Evolutionary conservation across 2,113 vertebrate species (phyloP).

Genomic region (Phrynocephalus versicolor): DNA sequence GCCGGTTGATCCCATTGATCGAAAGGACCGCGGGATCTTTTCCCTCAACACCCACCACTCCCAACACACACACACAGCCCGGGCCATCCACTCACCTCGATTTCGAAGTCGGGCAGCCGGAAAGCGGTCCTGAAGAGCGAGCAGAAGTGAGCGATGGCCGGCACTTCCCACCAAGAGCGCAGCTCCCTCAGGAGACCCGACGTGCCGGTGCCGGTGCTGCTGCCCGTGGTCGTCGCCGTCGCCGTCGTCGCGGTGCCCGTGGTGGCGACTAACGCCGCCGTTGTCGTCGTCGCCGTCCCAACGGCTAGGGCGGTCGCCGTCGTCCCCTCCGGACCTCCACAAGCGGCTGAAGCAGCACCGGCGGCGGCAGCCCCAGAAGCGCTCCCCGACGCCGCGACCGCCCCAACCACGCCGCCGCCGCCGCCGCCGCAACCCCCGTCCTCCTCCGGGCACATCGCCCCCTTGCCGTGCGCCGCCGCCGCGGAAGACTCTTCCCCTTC

Average conservation of each 20-base stretch:
- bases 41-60: neutral
- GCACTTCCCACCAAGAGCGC: slow-evolving; percentile 96
- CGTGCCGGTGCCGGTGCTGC: slow-evolving; percentile 22
- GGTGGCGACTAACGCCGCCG: neutral
- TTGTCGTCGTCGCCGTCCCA: neutral
- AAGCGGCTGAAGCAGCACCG: neutral
- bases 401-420: slow-evolving; percentile 11
- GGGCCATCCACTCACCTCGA: slow-evolving; percentile 83
- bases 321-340: slow-evolving; percentile 2
- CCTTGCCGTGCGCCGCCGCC: slow-evolving; percentile 28
- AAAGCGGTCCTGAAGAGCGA: slow-evolving; percentile 95
- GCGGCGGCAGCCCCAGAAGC: slow-evolving; percentile 2
- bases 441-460: slow-evolving; percentile 74
- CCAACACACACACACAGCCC: neutral
- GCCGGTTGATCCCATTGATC: slow-evolving; percentile 21
- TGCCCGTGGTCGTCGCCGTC: slow-evolving; percentile 5
- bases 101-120: slow-evolving; percentile 94
- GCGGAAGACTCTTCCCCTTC: neutral
- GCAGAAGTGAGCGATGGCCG: slow-evolving; percentile 97
- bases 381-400: slow-evolving; percentile 20
- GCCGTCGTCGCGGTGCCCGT: neutral
- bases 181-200: slow-evolving; percentile 83
- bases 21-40: neutral
- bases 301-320: neutral
- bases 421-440: slow-evolving; percentile 55